phyloP scores from a whole-genome alignment of 2,888 invertebrate genomes.

The Eledona agricola region DNA sequence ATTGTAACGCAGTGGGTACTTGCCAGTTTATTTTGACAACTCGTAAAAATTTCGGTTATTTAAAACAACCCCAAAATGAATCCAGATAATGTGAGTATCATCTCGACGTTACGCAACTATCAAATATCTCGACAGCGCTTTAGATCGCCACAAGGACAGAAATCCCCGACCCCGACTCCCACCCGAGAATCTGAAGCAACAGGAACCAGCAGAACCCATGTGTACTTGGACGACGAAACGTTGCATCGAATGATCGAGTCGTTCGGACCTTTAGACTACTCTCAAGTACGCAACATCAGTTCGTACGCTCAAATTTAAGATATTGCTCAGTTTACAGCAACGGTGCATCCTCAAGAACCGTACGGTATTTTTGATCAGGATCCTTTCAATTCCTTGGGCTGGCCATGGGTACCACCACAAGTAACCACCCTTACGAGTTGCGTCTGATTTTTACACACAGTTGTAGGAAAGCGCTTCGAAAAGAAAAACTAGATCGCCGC shows the following conservation, averaged over 20 bases:
- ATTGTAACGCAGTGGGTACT: no score
- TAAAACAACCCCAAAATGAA: no score
- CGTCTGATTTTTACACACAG: neutral
- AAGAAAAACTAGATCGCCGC: slow-evolving; percentile 20
- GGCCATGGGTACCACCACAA: slow-evolving; percentile 5
- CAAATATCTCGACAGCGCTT: no score
- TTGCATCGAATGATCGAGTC: slow-evolving; percentile 47
- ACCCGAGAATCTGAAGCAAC: slow-evolving; percentile 7
- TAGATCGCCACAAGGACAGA: no score
- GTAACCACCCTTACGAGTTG: neutral
- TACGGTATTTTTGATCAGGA: slow-evolving; percentile 11
- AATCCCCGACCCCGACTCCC: slow-evolving; percentile 20
- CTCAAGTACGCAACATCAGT: slow-evolving; percentile 35
- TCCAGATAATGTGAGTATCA: no score
- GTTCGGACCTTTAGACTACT: slow-evolving; percentile 44
- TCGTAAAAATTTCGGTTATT: no score
- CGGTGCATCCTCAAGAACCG: slow-evolving; percentile 1
- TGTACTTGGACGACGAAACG: slow-evolving; percentile 46
- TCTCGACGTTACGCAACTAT: no score
- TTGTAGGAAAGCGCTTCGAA: neutral
- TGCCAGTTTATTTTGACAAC: no score
- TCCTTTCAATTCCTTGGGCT: slow-evolving; percentile 3
- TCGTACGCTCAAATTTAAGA: neutral
- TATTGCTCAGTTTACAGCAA: slow-evolving; percentile 19
- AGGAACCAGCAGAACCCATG: slow-evolving; percentile 34